Percentiles rank a stretch among this genome's conserved stretches.
These are phyloP conservation scores for Acronicta leporina DNA, from an alignment of 2,888 invertebrate species.

Conservation along the genomic window DNA sequence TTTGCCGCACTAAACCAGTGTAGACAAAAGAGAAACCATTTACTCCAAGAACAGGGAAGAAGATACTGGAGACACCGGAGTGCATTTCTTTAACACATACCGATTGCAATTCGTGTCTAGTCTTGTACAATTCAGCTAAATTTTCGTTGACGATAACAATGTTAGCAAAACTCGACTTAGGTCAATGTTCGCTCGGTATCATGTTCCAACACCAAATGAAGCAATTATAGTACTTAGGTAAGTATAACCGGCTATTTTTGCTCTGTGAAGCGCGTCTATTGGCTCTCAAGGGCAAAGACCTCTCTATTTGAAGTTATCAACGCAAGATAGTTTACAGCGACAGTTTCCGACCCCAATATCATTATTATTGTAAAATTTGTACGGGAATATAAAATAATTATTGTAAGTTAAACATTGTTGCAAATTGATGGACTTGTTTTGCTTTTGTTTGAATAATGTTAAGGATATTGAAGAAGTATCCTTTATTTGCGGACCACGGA, in stretches of 20 bases:
- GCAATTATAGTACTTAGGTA: slow-evolving; percentile 43
- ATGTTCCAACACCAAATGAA: slow-evolving; percentile 25
- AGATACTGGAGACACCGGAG: too few relatives aligned
- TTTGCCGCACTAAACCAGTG: too few relatives aligned
- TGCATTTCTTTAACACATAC: too few relatives aligned
- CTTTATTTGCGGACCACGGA: not conserved
- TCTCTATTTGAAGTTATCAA: slow-evolving; percentile 41
- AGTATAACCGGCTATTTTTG: slow-evolving; percentile 43
- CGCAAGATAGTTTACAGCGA: slow-evolving; percentile 32
- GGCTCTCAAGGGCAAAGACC: slow-evolving; percentile 53
- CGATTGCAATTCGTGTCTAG: too few relatives aligned
- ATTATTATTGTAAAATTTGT: slow-evolving; percentile 16
- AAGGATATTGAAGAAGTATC: not conserved
- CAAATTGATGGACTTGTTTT: not conserved
- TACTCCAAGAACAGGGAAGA: too few relatives aligned
- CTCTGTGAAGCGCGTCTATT: slow-evolving; percentile 25
- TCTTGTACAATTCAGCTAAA: too few relatives aligned
- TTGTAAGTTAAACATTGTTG: slow-evolving; percentile 14
- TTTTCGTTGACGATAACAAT: too few relatives aligned
- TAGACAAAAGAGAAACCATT: too few relatives aligned
- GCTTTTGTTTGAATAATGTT: not conserved
- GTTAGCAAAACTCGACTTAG: too few relatives aligned
- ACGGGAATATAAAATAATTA: slow-evolving; percentile 19
- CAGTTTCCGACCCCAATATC: slow-evolving; percentile 31
- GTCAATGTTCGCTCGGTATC: not conserved